Evolutionary conservation across 2,797 vertebrate genomes (phyloP), one percentile per base, ranked within the genome.

Genomic region (Pseudochirops corinnae): DNA sequence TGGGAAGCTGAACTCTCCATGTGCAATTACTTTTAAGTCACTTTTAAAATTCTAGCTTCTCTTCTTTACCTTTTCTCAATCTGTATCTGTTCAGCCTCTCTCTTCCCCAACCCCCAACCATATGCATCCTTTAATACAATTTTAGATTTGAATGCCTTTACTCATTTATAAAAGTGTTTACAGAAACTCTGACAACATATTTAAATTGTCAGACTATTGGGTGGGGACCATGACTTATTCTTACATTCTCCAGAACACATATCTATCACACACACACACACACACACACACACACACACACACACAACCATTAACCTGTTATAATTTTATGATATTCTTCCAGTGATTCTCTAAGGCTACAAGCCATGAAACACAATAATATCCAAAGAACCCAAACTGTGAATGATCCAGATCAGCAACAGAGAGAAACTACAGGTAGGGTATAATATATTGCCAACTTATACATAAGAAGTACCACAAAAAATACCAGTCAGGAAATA

Each of bases 81-180:
- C n/a, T 56, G 12, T 26, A 33, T 55, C 33, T 55, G 62, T 96
- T 56, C 93, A 97, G 90, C 56, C 92, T 87, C n/a, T 6, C 91
- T 90, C 50, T 93, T n/a, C 91, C 58, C 93, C 91, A 58, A 46
- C 60, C 52, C 94, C 29, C 5, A n/a, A 39, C n/a, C 18, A 0
- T 18, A 82, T 18, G 67, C 67, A 46, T 24, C 39, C 67, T 82
- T 46, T 24, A 56, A 1, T 50, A 28, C 60, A 11, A 90, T 96
- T 98, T 95, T 50, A 95, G 87, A 55, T 94, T 53, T 90, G 93
- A 96, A 94, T 94, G 52, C 26, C 74, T 95, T 67, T 92, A 1
- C 39, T 93, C 21, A 91, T 91, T 96, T 92, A 62, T 92, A 92
- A 96, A 94, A 95, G 58, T 55, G 55, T 92, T 50, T 91, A 91